A percentile compares a stretch with the other conserved stretches of the same genome.
Evolutionary conservation across 1,140 invertebrate genomes (phyloP).

Genomic region (Sitobion miscanthi): DNA sequence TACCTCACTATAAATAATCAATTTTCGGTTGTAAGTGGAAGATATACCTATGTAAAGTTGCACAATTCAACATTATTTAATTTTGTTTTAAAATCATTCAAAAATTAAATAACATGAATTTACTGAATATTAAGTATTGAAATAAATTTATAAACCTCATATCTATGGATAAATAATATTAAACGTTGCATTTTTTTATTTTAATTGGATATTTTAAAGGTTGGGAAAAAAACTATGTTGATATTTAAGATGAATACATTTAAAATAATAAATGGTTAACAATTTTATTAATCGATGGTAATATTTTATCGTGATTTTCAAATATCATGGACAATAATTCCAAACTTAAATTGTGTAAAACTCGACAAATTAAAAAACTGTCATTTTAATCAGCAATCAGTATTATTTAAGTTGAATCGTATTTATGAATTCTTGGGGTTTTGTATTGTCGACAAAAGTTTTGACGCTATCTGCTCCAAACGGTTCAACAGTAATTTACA

Average conservation of each 20-base stretch:
- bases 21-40: too few species aligned
- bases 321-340: not conserved
- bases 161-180: too few species aligned
- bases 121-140: too few species aligned
- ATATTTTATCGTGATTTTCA: not conserved
- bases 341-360: not conserved
- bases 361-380: constrained; percentile 40
- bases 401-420: constrained; percentile 25
- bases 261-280: not conserved
- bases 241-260: not conserved
- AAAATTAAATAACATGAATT: too few species aligned
- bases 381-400: constrained; percentile 26
- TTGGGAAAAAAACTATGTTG: too few species aligned
- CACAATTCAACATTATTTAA: too few species aligned
- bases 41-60: too few species aligned
- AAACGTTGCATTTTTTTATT: too few species aligned
- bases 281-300: not conserved
- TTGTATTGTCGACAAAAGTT: constrained; percentile 42
- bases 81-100: too few species aligned
- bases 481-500: constrained; percentile 50
- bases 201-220: too few species aligned
- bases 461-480: constrained; percentile 49
- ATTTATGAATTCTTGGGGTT: constrained; percentile 46
- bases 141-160: too few species aligned
- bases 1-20: too few species aligned